Base-by-base conservation (phyloP, 2,113 vertebrate species). In the Caranx ignobilis region DNA sequence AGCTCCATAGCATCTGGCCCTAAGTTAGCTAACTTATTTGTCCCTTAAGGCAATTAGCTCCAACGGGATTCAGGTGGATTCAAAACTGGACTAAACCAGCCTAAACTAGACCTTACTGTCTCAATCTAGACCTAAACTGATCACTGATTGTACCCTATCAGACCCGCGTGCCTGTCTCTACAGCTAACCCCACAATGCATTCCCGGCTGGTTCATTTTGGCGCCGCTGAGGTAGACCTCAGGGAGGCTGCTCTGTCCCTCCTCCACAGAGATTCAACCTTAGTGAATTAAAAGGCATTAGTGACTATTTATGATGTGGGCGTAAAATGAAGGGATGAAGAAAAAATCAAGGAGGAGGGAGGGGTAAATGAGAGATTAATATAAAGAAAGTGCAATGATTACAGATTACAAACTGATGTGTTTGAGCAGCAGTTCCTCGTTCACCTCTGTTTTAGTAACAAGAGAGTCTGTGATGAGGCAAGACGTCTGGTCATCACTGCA, bases 101-200 rank as follows among this genome's bases (percentile, higher is more conserved):
- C 43, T 34, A 72, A 57, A 18, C 57, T 57, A 66, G 55, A 78
- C 52, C 26, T 55, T 37, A 66, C 35, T 26, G 31, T 81, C 59
- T 84, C 19, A 76, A 72, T 66, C 60, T 71, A 68, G 61, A 87
- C 78, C 71, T 77, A 61, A 77, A 61, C 67, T 60, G 78, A 71
- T 84, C 62, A 79, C 67, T 88, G 85, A 89, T 82, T 91, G 87
- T 88, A 76, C 59, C 70, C 63, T 13, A 21, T 75, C n/a, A 31
- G 75, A 79, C 71, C 78, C 43, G 21, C 2, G 63, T 90, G 82
- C 87, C 81, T 86, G 87, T 77, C 63, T 87, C 71, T 48, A 34
- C 74, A 72, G 71, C 86, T 72, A 75, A 85, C 69, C 82, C 56
- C 56, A 80, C 63, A 79, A 83, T 69, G 68, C 78, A 84, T 78